Percentiles rank a stretch among this genome's conserved stretches.
Conservation (phyloP, 2,888 invertebrate species). For the Cataglyphis albicans region DNA sequence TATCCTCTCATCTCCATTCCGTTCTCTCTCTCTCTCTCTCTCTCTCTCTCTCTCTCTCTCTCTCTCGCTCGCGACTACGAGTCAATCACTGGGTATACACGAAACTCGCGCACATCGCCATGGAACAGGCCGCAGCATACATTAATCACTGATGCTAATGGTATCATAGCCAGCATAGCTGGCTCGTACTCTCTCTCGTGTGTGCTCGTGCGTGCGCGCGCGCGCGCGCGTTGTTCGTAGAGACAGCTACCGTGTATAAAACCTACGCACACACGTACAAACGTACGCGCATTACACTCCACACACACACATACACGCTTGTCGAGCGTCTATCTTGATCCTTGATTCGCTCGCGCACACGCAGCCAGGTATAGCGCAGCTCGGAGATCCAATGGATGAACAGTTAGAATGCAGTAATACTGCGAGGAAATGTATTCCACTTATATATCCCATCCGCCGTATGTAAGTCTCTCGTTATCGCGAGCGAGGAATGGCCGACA, state of each 20-base stretch:
- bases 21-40: slow-evolving; percentile 27
- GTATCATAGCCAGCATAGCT: slow-evolving; percentile 83
- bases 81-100: slow-evolving; percentile 82
- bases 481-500: slow-evolving; percentile 47
- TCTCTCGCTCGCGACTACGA: slow-evolving; percentile 66
- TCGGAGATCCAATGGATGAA: slow-evolving; percentile 72
- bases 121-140: slow-evolving; percentile 83
- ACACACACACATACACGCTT: slow-evolving; percentile 37
- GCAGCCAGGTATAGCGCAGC: slow-evolving; percentile 59
- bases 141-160: slow-evolving; percentile 85
- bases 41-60: slow-evolving; percentile 5
- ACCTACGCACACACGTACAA: background rate
- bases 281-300: background rate
- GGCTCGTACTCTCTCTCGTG: slow-evolving; percentile 67
- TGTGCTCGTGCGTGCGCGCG: slow-evolving; percentile 57
- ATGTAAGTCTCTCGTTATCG: slow-evolving; percentile 41
- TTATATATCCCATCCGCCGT: slow-evolving; percentile 44
- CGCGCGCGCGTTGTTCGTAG: slow-evolving; percentile 54
- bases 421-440: slow-evolving; percentile 56
- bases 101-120: slow-evolving; percentile 77
- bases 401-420: slow-evolving; percentile 63
- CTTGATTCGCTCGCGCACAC: slow-evolving; percentile 68
- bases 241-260: slow-evolving; percentile 46
- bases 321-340: slow-evolving; percentile 68
- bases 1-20: slow-evolving; percentile 40